Evolutionary conservation across 2,797 vertebrate species (phyloP).

Genomic region (Argyrosomus regius): DNA sequence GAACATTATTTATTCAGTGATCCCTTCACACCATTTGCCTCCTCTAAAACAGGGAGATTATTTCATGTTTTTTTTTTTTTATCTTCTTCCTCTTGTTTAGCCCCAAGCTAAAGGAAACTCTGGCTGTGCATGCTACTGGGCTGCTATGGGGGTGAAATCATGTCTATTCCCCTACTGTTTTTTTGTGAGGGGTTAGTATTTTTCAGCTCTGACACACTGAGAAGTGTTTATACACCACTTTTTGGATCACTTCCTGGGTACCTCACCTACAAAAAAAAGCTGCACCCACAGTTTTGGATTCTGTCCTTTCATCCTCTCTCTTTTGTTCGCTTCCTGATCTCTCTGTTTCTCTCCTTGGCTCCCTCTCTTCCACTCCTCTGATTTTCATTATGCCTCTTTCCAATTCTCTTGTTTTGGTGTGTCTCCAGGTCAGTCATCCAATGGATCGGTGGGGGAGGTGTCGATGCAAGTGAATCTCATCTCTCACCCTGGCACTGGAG

Average conservation of each 20-base stretch:
- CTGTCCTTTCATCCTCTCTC: constrained; percentile 27
- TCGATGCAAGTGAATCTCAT: constrained; percentile 95
- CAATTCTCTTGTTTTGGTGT: constrained; percentile 74
- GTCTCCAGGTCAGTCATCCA: constrained; percentile 89
- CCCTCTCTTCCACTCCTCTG: constrained; percentile 24
- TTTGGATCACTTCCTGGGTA: constrained; percentile 50
- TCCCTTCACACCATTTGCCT: constrained; percentile 42
- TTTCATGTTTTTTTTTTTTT: constrained; percentile 38
- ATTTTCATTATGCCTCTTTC: constrained; percentile 61
- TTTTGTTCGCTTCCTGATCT: constrained; percentile 7
- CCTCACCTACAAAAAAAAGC: constrained; percentile 32
- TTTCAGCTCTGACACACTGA: constrained; percentile 40
- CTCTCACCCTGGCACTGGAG: constrained; percentile 94
- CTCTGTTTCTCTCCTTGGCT: constrained; percentile 34
- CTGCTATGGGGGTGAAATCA: constrained; percentile 44
- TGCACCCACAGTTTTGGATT: constrained; percentile 49
- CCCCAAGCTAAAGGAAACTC: constrained; percentile 57
- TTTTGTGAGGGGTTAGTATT: constrained; percentile 28
- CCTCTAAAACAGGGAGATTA: constrained; percentile 47
- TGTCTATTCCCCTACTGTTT: constrained; percentile 39
- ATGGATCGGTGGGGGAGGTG: constrained; percentile 93
- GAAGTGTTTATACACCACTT: constrained; percentile 40
- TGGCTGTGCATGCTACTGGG: constrained; percentile 34
- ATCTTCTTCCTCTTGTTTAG: constrained; percentile 35
- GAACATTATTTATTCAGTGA: constrained; percentile 51